Base-by-base conservation (phyloP, 2,888 invertebrate species). In the Rapana venosa region DNA sequence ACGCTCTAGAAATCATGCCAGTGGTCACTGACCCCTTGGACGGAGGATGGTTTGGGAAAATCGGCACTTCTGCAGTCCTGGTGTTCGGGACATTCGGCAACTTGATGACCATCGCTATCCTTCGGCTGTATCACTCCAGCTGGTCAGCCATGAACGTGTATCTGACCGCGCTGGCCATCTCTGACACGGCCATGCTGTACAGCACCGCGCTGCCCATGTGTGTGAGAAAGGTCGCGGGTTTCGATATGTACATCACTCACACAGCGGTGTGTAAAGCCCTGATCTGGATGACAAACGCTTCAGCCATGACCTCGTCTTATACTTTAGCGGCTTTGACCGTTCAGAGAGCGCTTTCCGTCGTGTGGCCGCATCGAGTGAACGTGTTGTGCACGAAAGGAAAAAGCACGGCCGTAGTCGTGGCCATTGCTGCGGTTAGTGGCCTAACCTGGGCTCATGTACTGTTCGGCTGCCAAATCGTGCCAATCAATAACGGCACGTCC, bases 51-150 rank as follows among this genome's bases (percentile, higher is more conserved):
- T 70, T 87, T 2, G 61, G 94, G 93, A 91, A 91, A 88, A 81
- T 91, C 20, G 90, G 92, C 15, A 92, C 94, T 22, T 94, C 95
- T 1, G 87, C 94, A 5, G 90, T 95, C n/a, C 93, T 95, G 35
- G 36, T 93, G 1, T 84, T 94, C 20, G 94, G 94, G 32, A 94
- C 93, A 0, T 87, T 95, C 1, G 94, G 94, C 1, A 95, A 94
- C 88, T 86, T 92, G 30, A 84, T 94, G 47, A 92, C 93, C 2
- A 91, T 94, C 15, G 86, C 92, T 0, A 93, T 94, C 13, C 88
- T 94, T 26, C 91, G 92, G 0, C 90, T 92, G 17, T 92, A 92
- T 36, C 87, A 91, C 4, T 92, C 93, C 32, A 90, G 93, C 26
- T 91, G 92, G 74, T 91, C 93, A 20, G 93, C 94, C 5, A 93